These are phyloP conservation scores for Craniophora ligustri DNA, from an alignment of 2,888 invertebrate species.

Conservation along the genomic window DNA sequence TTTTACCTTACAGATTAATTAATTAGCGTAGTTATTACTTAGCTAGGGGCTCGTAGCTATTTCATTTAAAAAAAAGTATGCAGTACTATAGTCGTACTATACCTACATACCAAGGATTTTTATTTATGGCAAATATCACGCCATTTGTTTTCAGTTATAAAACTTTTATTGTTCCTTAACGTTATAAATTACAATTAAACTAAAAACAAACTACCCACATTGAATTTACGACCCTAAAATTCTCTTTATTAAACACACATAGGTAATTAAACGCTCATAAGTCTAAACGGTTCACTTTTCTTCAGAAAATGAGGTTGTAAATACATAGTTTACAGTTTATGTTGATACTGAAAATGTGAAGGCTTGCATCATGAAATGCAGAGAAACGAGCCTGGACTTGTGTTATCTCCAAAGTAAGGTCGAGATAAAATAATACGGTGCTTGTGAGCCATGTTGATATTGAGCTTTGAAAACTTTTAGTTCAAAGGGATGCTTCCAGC, in stretches of 20 bases:
- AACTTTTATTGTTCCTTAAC: constrained; percentile 5
- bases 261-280: neutral
- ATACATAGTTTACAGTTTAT: constrained; percentile 14
- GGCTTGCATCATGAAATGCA: constrained; percentile 46
- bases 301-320: constrained; percentile 20
- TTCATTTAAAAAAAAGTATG: no score
- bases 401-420: constrained; percentile 48
- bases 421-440: constrained; percentile 53
- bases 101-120: constrained; percentile 23
- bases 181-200: constrained; percentile 3
- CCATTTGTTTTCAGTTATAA: constrained; percentile 19
- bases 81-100: no score
- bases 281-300: neutral
- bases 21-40: no score
- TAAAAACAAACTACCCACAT: neutral
- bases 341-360: constrained; percentile 27
- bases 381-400: constrained; percentile 27
- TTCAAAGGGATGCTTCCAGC: constrained; percentile 49
- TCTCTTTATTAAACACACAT: neutral
- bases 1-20: no score
- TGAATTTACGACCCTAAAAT: neutral
- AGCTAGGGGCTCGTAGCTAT: no score
- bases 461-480: constrained; percentile 49
- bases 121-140: constrained; percentile 26
- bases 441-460: constrained; percentile 40